A percentile compares a stretch with the other conserved stretches of the same genome.
Conservation (phyloP, 1,140 invertebrate species). For the Holotrichia oblita region DNA sequence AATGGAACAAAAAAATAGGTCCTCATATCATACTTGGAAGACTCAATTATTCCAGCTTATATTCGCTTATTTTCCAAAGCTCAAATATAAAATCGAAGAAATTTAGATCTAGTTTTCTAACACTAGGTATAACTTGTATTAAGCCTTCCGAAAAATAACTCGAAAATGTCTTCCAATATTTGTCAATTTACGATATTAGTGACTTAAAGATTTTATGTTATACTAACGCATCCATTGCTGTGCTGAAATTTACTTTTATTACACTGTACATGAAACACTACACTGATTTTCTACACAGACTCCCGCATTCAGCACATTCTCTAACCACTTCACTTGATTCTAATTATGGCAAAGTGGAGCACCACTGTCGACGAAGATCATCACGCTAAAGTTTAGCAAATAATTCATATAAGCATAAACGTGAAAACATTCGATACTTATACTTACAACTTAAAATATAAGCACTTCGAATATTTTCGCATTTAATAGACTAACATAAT, state of each 20-base stretch:
- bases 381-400: slow-evolving; percentile 40
- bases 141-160: too few relatives aligned
- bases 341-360: slow-evolving; percentile 52
- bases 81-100: too few relatives aligned
- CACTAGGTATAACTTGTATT: too few relatives aligned
- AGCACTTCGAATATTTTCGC: slow-evolving; percentile 32
- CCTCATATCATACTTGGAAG: too few relatives aligned
- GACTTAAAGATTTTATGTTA: too few relatives aligned
- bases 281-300: slow-evolving; percentile 60
- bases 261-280: slow-evolving; percentile 53
- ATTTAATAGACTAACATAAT: slow-evolving; percentile 54
- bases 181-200: too few relatives aligned
- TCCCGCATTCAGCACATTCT: slow-evolving; percentile 61
- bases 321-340: slow-evolving; percentile 62
- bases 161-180: too few relatives aligned
- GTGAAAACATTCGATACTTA: slow-evolving; percentile 5
- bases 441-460: background rate
- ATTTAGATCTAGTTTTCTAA: too few relatives aligned
- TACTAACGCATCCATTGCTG: background rate
- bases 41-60: too few relatives aligned
- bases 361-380: slow-evolving; percentile 47
- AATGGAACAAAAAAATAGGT: too few relatives aligned
- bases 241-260: slow-evolving; percentile 43
- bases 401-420: background rate
- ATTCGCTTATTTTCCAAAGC: too few relatives aligned